Conservation (phyloP, 1,140 invertebrate genomes). For the Euura saliciscinereae region DNA sequence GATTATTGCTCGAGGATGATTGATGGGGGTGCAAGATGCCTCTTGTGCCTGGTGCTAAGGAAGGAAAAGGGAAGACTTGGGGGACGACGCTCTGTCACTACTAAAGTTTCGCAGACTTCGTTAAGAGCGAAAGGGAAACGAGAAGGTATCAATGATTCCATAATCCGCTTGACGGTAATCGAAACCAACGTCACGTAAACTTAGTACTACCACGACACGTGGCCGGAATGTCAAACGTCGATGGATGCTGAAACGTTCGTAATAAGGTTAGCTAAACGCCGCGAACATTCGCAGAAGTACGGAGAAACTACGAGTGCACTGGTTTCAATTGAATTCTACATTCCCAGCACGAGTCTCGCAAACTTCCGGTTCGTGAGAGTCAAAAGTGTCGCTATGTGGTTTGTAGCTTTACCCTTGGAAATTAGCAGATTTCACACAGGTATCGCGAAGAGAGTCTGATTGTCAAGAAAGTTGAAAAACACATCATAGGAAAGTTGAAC, state of each 20-base stretch:
- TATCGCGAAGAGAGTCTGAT: too few species aligned
- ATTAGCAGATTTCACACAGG: not conserved
- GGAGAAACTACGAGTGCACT: slow-evolving; percentile 3
- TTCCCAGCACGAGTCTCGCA: not conserved
- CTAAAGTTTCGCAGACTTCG: not conserved
- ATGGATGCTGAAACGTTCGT: slow-evolving; percentile 1
- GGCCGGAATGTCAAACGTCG: not conserved
- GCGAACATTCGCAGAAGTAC: not conserved
- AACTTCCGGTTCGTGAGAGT: slow-evolving; percentile 2
- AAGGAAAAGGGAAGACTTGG: not conserved
- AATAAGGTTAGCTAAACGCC: slow-evolving; percentile 5
- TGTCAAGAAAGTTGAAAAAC: too few species aligned
- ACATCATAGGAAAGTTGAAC: too few species aligned
- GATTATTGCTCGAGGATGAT: not conserved
- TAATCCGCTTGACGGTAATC: not conserved
- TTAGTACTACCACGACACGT: not conserved
- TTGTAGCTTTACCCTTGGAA: not conserved
- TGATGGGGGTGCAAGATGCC: not conserved
- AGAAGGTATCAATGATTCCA: not conserved
- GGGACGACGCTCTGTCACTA: not conserved
- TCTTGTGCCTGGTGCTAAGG: not conserved
- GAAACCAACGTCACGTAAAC: not conserved
- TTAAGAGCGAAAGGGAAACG: not conserved
- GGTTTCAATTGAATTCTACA: not conserved
- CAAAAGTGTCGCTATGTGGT: not conserved